These are phyloP conservation scores for Drosophila histrio DNA, from an alignment of 2,888 invertebrate genomes.

Conservation along the genomic window DNA sequence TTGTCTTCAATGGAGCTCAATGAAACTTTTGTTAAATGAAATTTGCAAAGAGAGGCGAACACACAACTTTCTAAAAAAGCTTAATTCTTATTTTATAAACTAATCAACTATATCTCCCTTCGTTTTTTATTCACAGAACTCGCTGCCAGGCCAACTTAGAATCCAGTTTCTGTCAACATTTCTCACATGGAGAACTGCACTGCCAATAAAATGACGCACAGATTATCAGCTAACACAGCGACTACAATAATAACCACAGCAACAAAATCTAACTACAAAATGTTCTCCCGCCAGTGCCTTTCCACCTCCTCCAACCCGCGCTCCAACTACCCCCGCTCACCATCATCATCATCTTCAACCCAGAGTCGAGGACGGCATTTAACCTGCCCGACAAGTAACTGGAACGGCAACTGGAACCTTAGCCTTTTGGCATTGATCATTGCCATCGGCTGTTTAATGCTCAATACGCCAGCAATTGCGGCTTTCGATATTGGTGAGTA, in stretches of 20 bases:
- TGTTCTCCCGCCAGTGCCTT: constrained; percentile 83
- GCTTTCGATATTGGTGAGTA: constrained; percentile 82
- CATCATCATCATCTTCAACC: constrained; percentile 36
- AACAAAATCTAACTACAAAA: constrained; percentile 40
- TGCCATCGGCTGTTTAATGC: constrained; percentile 72
- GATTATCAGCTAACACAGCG: constrained; percentile 23
- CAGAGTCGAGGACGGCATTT: constrained; percentile 37
- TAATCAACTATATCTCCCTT: neutral
- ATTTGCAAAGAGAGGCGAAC: no score
- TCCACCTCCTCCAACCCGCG: constrained; percentile 54
- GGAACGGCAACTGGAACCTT: constrained; percentile 59
- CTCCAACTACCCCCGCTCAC: constrained; percentile 40
- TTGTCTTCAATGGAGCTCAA: neutral
- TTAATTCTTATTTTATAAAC: neutral
- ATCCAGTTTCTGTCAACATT: constrained; percentile 4
- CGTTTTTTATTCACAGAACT: constrained; percentile 50
- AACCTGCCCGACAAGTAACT: constrained; percentile 44
- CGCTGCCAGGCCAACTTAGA: constrained; percentile 40
- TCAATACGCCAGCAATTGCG: constrained; percentile 67
- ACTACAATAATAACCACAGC: constrained; percentile 10
- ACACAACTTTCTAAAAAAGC: neutral
- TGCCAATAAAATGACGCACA: constrained; percentile 52
- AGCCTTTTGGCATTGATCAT: constrained; percentile 72
- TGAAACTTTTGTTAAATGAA: neutral
- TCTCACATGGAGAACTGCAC: constrained; percentile 14